phyloP scores from a whole-genome alignment of 2,797 vertebrate genomes.

The Onychomys arenicola region DNA sequence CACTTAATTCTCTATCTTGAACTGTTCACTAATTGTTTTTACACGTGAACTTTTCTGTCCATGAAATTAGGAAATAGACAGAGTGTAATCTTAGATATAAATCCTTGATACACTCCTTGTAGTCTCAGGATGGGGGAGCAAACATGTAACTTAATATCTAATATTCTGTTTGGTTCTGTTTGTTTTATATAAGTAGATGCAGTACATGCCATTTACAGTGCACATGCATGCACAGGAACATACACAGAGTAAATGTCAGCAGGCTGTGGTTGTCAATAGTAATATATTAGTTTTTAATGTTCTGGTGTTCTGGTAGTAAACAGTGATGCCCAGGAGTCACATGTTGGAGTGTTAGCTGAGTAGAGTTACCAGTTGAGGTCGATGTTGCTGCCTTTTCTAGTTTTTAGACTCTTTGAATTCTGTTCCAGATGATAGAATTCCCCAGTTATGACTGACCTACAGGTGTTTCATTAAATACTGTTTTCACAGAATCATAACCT shows the following conservation, averaged over 20 bases:
- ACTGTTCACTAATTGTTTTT: slow-evolving; percentile 30
- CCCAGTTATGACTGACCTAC: neutral
- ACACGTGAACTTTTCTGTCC: neutral
- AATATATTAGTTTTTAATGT: neutral
- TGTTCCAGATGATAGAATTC: neutral
- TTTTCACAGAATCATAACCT: neutral
- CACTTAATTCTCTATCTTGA: slow-evolving; percentile 30
- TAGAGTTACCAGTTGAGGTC: neutral
- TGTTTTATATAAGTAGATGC: neutral
- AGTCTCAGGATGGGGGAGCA: neutral
- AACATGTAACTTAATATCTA: neutral
- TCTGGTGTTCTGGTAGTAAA: neutral
- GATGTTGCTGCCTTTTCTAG: neutral
- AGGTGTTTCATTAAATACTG: slow-evolving; percentile 21
- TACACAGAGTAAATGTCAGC: neutral
- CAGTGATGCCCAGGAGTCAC: neutral
- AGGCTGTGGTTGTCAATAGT: neutral
- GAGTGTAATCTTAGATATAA: neutral
- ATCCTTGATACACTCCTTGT: neutral
- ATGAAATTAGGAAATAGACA: neutral
- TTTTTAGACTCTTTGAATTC: neutral
- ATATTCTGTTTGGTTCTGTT: neutral
- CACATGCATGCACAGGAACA: neutral
- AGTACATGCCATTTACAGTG: neutral
- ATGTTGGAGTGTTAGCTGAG: neutral